phyloP scores from a whole-genome alignment of 2,113 vertebrate genomes.

The Brachypteracias leptosomus region DNA sequence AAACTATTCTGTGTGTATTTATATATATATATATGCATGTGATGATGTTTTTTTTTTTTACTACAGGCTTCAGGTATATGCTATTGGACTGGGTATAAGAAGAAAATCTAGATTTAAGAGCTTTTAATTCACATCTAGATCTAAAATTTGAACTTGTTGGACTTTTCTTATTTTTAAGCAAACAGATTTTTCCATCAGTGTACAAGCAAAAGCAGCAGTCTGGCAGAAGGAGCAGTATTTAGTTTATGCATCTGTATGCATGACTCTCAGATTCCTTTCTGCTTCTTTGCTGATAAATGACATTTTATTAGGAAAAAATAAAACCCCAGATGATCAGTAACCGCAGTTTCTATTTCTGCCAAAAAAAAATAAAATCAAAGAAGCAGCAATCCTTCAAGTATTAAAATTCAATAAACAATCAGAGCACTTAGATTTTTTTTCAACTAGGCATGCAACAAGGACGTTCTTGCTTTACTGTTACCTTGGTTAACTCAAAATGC shows the following conservation, averaged over 20 bases:
- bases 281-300: constrained; percentile 11
- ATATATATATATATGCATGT: rapidly evolving
- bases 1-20: background rate
- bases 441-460: background rate
- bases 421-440: background rate
- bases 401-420: constrained; percentile 23
- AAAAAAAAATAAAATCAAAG: background rate
- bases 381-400: background rate
- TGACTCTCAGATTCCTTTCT: background rate
- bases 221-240: background rate
- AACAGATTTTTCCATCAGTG: background rate
- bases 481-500: background rate
- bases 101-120: background rate
- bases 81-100: background rate
- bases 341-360: constrained; percentile 6
- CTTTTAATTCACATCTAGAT: background rate
- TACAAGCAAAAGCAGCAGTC: background rate
- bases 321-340: background rate
- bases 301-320: constrained; percentile 5
- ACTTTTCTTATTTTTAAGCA: background rate
- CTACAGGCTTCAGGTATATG: background rate
- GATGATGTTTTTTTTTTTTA: background rate
- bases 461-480: background rate
- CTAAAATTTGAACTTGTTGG: background rate
- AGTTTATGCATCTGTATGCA: background rate